These are phyloP conservation scores for Habroteleia sp. DNA, from an alignment of 2,888 invertebrate genomes.

Conservation along the genomic window DNA sequence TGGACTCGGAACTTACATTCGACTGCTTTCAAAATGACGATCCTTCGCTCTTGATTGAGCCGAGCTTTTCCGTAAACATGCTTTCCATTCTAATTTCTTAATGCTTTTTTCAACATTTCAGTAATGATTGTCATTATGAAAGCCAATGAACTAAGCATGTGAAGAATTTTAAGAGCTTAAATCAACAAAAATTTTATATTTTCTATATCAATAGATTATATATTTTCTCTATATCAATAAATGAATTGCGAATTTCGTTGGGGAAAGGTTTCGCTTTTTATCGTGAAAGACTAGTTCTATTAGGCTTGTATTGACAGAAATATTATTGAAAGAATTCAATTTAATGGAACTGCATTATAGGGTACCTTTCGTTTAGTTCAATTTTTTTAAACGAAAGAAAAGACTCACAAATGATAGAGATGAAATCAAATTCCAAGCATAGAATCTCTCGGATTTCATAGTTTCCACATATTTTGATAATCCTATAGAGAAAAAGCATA, in stretches of 20 bases:
- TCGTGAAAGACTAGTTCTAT: constrained; percentile 13
- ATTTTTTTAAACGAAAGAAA: too few species aligned
- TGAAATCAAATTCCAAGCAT: too few species aligned
- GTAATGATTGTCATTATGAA: constrained; percentile 17
- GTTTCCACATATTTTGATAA: too few species aligned
- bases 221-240: constrained; percentile 8
- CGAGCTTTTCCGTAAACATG: constrained; percentile 49
- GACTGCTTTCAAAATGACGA: constrained; percentile 45
- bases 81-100: constrained; percentile 56
- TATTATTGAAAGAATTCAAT: constrained; percentile 6
- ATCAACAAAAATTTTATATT: constrained; percentile 5
- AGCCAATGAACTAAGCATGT: constrained; percentile 26
- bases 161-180: constrained; percentile 3
- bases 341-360: constrained; percentile 14
- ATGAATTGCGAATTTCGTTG: constrained; percentile 1
- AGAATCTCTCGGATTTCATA: too few species aligned
- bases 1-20: constrained; percentile 24
- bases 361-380: too few species aligned
- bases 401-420: too few species aligned
- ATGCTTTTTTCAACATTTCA: constrained; percentile 27
- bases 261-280: neutral
- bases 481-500: too few species aligned
- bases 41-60: constrained; percentile 47
- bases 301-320: constrained; percentile 4
- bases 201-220: constrained; percentile 4